Base-by-base conservation (phyloP, 1,140 invertebrate species). In the Globodera rostochiensis region DNA sequence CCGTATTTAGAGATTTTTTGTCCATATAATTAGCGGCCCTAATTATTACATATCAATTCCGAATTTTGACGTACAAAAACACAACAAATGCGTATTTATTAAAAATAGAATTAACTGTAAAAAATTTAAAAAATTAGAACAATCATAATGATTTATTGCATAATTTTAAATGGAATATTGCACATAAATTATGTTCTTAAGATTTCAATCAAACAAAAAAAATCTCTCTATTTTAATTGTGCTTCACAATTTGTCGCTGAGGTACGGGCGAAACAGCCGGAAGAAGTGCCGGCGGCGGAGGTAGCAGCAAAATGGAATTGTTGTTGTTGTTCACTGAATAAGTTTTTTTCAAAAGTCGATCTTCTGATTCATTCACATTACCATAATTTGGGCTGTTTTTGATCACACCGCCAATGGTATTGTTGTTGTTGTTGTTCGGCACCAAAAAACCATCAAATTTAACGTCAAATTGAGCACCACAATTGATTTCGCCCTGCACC, bases 401-500 rank as follows among this genome's bases (percentile, higher is more conserved):
- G 36, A 36, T 11, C 11, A 45, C 15, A 8, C 67, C n/a, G n/a
- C 7, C n/a, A 13, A 36, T 36, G 36, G 36, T 36, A 1, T 69
- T 69, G 36, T 69, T 69, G n/a, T 9, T 19, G 15, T 4, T 0
- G 36, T 21, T 19, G 11, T 9, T 45, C 5, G 25, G 25, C 46
- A 45, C 69, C 69, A 71, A 71, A 71, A 71, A 45, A 6, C 25
- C 36, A 47, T 36, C 69, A 45, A 36, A 47, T 45, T 71, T 78
- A 15, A 71, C 67, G n/a, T 81, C 80, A 46, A 84, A 82, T 76
- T 84, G 82, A 19, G 84, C 84, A 13, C 83, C 82, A 50, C 84
- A 60, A 53, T 85, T 81, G 49, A 81, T 82, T 66, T 84, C 84
- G 6, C 75, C 83, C 19, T 84, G 84, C 57, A 87, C 82, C 86